A percentile compares a stretch with the other conserved stretches of the same genome.
Evolutionary conservation across 1,140 invertebrate genomes (phyloP).

Genomic region (Melitaea cinxia): DNA sequence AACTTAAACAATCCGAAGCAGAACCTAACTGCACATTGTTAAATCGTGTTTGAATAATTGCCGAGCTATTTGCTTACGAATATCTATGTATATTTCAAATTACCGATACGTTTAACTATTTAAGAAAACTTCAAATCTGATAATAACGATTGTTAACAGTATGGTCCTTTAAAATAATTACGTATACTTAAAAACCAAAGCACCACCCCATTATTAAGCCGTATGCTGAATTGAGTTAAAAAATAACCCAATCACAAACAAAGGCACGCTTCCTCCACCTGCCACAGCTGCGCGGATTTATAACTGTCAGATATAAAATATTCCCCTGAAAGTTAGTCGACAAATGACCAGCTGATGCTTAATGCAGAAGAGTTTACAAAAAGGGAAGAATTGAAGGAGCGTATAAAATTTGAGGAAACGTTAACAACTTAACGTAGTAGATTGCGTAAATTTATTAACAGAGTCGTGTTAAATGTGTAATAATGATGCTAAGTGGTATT

Average conservation of each 20-base stretch:
- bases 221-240: constrained; percentile 37
- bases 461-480: neutral
- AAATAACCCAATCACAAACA: constrained; percentile 59
- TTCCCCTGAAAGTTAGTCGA: constrained; percentile 48
- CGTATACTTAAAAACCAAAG: constrained; percentile 18
- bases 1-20: constrained; percentile 37
- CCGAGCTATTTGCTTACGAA: constrained; percentile 45
- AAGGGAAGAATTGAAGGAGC: neutral
- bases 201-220: constrained; percentile 24
- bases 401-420: neutral
- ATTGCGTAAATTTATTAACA: neutral
- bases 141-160: neutral
- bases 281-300: constrained; percentile 71
- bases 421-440: neutral
- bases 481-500: neutral
- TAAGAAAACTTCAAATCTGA: neutral
- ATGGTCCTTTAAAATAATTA: constrained; percentile 24
- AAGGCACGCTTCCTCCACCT: constrained; percentile 69
- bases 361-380: constrained; percentile 12
- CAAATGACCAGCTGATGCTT: constrained; percentile 54
- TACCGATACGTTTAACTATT: constrained; percentile 10
- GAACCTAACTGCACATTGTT: constrained; percentile 37
- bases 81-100: constrained; percentile 48
- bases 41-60: constrained; percentile 57
- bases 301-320: constrained; percentile 61